phyloP scores from a whole-genome alignment of 2,888 invertebrate genomes.

The Catotricha subobsoleta region DNA sequence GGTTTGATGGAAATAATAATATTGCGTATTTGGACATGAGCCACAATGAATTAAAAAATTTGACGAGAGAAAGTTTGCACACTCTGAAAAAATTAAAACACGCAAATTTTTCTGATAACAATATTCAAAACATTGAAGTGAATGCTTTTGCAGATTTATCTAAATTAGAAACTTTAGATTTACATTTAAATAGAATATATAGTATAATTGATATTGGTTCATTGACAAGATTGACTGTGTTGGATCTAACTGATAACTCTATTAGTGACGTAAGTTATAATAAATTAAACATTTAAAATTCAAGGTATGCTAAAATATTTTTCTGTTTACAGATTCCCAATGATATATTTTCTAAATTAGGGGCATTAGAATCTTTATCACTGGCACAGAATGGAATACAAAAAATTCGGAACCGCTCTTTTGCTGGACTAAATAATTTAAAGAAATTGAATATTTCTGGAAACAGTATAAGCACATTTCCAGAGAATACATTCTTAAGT shows the following conservation, averaged over 20 bases:
- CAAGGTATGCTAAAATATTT: too few species aligned
- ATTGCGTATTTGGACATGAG: background rate
- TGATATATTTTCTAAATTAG: too few species aligned
- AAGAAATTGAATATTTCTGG: too few species aligned
- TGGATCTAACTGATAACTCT: background rate
- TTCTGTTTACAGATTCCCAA: too few species aligned
- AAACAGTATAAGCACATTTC: too few species aligned
- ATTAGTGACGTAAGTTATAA: background rate
- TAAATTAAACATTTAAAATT: too few species aligned
- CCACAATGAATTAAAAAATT: background rate
- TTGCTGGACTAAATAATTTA: too few species aligned
- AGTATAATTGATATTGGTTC: constrained; percentile 12
- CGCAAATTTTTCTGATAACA: constrained; percentile 14
- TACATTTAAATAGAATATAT: constrained; percentile 20
- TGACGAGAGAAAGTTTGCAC: background rate
- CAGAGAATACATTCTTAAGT: too few species aligned
- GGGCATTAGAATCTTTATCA: too few species aligned
- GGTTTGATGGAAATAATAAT: background rate
- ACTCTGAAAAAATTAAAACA: background rate
- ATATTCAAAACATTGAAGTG: constrained; percentile 15
- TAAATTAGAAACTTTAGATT: constrained; percentile 18
- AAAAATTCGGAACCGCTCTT: too few species aligned
- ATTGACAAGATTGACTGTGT: background rate
- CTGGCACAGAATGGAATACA: background rate
- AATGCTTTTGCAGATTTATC: constrained; percentile 16